Base-by-base conservation (phyloP, 2,888 invertebrate species). In the Gymnocheta viridis region DNA sequence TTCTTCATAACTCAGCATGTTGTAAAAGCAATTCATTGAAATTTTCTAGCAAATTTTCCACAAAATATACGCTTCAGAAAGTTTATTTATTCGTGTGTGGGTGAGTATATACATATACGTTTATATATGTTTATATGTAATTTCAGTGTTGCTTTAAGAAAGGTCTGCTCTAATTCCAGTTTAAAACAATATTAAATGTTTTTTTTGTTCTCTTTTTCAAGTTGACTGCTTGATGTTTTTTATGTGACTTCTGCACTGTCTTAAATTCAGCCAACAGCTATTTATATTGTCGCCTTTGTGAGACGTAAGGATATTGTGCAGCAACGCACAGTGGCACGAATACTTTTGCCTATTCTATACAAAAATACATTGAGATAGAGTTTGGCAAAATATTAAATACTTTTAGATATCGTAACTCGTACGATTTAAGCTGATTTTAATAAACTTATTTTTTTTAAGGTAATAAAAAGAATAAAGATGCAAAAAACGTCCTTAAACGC, bases 41-140 rank as follows among this genome's bases (percentile, higher is more conserved):
- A 82, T 82, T 82, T 82, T 78, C 56, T 69, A 74, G 74, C 74
- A 79, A 82, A 82, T 82, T 82, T 82, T 74, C 82, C 74, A 49
- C 79, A 69, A 74, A 62, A 74, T 69, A 62, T 32, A 66, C 49
- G 29, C 51, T 77, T 38, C 22, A 9, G 2, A 54, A 54, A 29
- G 27, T 51, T 66, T 51, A 7, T 17, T 35, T n/a, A 29, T 64
- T 12, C 12, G 9, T 27, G 35, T 56, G 54, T 27, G 27, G 6
- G 22, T 12, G 24, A 29, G 6, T 27, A 4, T n/a, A 41, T 14
- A n/a, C 17, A 38, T 10, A 64, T 14, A 24, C 5, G 0, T 5
- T 7, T 10, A 49, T 19, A 19, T 7, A 17, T 17, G 6, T n/a
- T n/a, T n/a, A n/a, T n/a, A n/a, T n/a, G n/a, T n/a, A 1, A 49